Evolutionary conservation across 2,888 invertebrate genomes (phyloP).

Genomic region (Dione vanillae): DNA sequence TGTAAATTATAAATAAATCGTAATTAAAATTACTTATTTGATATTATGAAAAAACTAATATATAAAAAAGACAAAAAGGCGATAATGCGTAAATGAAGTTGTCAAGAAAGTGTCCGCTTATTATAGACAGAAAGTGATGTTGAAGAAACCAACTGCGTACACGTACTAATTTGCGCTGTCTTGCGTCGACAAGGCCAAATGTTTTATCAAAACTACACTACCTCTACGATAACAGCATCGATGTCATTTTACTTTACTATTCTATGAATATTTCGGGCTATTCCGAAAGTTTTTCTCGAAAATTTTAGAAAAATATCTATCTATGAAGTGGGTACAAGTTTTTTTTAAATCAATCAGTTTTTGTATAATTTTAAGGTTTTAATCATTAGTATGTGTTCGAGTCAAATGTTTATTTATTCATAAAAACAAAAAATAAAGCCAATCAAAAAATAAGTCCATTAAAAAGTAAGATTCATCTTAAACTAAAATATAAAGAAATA

Average conservation of each 20-base stretch:
- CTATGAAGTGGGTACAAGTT: too few species aligned
- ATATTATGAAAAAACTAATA: background rate
- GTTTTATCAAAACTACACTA: background rate
- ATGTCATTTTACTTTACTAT: too few species aligned
- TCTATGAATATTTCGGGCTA: too few species aligned
- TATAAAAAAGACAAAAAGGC: background rate
- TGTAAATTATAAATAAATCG: too few species aligned
- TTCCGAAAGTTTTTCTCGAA: too few species aligned
- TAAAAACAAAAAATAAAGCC: too few species aligned
- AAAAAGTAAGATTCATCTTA: background rate
- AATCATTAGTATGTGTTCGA: too few species aligned
- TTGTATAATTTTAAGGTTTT: too few species aligned
- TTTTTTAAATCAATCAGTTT: too few species aligned
- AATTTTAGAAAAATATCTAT: too few species aligned
- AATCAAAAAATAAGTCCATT: background rate
- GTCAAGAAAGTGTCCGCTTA: constrained; percentile 33
- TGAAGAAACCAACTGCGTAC: constrained; percentile 35
- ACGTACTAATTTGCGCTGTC: constrained; percentile 28
- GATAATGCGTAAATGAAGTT: background rate
- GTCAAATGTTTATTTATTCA: too few species aligned
- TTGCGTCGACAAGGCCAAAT: constrained; percentile 7
- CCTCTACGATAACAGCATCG: background rate
- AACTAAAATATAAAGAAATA: background rate
- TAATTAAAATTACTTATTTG: background rate
- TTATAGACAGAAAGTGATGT: constrained; percentile 28